Conservation (phyloP, 2,113 vertebrate genomes). For the Equus przewalskii region DNA sequence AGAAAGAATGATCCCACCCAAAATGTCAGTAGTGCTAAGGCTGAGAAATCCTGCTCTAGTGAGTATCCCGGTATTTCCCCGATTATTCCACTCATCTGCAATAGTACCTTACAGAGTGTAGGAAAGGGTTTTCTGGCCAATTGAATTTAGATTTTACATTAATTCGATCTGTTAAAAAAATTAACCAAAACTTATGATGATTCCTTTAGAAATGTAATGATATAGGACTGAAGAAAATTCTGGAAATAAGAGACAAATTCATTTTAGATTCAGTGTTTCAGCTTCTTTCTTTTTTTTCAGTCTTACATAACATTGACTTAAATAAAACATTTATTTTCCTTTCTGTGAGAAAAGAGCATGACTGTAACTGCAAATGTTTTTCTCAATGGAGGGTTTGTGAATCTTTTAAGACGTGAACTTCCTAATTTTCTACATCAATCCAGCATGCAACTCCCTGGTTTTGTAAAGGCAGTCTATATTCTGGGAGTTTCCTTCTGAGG, state of each 20-base stretch:
- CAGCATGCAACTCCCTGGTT: background rate
- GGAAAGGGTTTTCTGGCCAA: constrained; percentile 6
- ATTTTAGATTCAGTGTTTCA: constrained; percentile 30
- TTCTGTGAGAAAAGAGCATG: constrained; percentile 5
- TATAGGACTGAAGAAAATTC: constrained; percentile 29
- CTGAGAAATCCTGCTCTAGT: background rate
- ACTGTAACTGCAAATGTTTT: constrained; percentile 25
- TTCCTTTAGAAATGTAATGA: constrained; percentile 53
- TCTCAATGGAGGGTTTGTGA: constrained; percentile 7
- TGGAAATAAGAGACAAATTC: constrained; percentile 24
- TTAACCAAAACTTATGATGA: background rate
- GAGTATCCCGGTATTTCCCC: background rate
- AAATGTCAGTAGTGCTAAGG: background rate
- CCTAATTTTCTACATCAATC: constrained; percentile 41
- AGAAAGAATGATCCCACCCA: background rate
- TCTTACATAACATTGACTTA: constrained; percentile 45
- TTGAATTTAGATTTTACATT: constrained; percentile 36
- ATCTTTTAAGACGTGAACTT: constrained; percentile 39
- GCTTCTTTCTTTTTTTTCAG: background rate
- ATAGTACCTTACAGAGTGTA: background rate
- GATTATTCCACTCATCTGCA: constrained; percentile 31
- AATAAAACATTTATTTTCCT: constrained; percentile 58
- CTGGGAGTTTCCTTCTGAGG: constrained; percentile 50
- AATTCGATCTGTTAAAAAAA: constrained; percentile 24
- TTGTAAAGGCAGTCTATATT: background rate